phyloP scores from a whole-genome alignment of 2,888 invertebrate species.

The Cloeon dipterum region DNA sequence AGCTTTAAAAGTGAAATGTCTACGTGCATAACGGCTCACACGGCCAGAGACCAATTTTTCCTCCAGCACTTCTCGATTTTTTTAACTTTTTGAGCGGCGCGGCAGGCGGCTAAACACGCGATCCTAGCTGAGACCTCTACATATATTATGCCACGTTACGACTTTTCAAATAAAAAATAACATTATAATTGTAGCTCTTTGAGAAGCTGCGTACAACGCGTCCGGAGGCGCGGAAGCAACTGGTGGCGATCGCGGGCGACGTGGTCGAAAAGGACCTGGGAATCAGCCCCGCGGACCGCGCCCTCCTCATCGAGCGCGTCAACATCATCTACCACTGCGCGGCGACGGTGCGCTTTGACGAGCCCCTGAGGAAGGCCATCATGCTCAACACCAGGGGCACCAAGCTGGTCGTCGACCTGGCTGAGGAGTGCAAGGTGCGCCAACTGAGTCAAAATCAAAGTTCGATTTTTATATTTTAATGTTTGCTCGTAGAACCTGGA shows the following conservation, averaged over 20 bases:
- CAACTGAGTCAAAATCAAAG: conserved; percentile 2
- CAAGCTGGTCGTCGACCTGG: conserved; percentile 63
- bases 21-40: no score
- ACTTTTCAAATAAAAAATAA: no score
- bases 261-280: conserved; percentile 41
- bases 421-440: conserved; percentile 39
- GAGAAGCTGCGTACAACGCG: conserved; percentile 39
- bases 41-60: no score
- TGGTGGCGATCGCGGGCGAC: conserved; percentile 51
- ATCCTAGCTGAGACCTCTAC: no score
- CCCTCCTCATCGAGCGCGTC: conserved; percentile 37
- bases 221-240: conserved; percentile 41
- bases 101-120: no score
- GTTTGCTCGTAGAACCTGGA: conserved; percentile 12
- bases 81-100: no score
- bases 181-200: conserved; percentile 56
- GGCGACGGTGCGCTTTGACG: conserved; percentile 60
- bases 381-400: conserved; percentile 83
- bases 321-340: conserved; percentile 67
- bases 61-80: no score
- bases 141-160: no score
- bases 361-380: conserved; percentile 69
- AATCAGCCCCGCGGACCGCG: conserved; percentile 37
- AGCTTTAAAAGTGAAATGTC: no score
- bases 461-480: not conserved